Evolutionary conservation across 1,140 invertebrate genomes (phyloP).

Genomic region (Pteromalus puparum): DNA sequence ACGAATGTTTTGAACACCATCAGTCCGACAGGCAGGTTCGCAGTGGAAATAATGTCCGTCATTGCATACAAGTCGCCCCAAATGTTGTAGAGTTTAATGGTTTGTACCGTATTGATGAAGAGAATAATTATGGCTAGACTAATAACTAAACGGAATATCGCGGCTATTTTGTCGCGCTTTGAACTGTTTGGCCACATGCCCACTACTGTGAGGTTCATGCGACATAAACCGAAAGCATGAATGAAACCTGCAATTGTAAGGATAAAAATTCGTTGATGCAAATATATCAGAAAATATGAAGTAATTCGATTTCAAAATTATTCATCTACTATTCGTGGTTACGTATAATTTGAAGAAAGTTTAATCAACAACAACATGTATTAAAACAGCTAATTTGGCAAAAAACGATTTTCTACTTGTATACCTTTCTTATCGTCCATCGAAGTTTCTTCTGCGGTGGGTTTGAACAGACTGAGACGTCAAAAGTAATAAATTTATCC

Average conservation of each 20-base stretch:
- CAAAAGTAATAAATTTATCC: neutral
- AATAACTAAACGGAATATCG: neutral
- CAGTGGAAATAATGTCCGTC: neutral
- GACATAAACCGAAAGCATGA: constrained; percentile 14
- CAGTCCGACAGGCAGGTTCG: constrained; percentile 5
- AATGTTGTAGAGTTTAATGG: neutral
- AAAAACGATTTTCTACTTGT: neutral
- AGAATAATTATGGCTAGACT: neutral
- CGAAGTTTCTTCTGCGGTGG: neutral
- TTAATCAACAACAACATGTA: too few species aligned
- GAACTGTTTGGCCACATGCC: constrained; percentile 9
- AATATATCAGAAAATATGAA: neutral
- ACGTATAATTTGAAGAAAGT: too few species aligned
- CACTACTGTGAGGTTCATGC: neutral
- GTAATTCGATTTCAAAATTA: neutral
- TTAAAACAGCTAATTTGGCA: too few species aligned
- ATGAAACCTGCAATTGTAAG: neutral
- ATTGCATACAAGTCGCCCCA: constrained; percentile 31
- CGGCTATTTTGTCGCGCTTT: neutral
- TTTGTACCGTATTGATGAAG: neutral
- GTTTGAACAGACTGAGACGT: neutral
- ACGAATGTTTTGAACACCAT: constrained; percentile 30
- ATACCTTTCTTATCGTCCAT: neutral
- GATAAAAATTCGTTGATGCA: too few species aligned
- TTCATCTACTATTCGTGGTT: neutral